These are phyloP conservation scores for Danio rerio DNA, from an alignment of 2,113 vertebrate genomes.

Conservation along the genomic window GRCz12tu NC_133190.1:20896001-20896500, in stretches of 20 bases:
- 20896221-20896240: background rate
- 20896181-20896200: constrained; percentile 9
- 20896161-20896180: constrained; percentile 15
- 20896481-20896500: constrained; percentile 32
- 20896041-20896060: background rate
- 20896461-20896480: constrained; percentile 20
- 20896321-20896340: constrained; percentile 29
- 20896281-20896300: background rate
- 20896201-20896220: background rate
- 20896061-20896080: constrained; percentile 4
- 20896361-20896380: constrained; percentile 24
- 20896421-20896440: constrained; percentile 7
- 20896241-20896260: background rate
- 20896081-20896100: background rate
- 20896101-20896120: constrained; percentile 27
- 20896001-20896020: constrained; percentile 1
- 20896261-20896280: background rate
- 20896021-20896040: background rate
- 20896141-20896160: constrained; percentile 29
- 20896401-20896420: constrained; percentile 31
- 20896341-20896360: constrained; percentile 14
- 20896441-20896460: constrained; percentile 19
- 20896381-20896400: constrained; percentile 26
- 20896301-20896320: background rate
- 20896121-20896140: background rate